Evolutionary conservation across 2,797 vertebrate species (phyloP), one percentile per base, ranked within the genome.

Genomic region (Orientallactaga sibirica): DNA sequence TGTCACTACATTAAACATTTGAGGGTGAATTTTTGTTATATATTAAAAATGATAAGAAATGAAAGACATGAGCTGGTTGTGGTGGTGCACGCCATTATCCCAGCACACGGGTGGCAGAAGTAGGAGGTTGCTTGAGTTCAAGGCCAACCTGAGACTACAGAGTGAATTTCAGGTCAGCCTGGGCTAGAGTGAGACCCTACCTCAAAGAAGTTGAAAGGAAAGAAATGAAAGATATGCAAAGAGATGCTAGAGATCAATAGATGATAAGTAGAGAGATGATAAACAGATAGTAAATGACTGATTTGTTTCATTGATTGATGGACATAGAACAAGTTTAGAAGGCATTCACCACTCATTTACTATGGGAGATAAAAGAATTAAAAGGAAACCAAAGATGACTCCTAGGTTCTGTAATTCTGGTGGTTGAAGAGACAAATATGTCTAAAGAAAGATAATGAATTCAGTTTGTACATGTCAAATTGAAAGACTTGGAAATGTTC

Each of bases 1-100:
- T 58, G 76, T 86, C 66, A n/a, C 41, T 92, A 64, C 61, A 71
- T 64, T 67, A 78, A 90, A 88, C 0, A 20, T 78, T 88, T 33
- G 7, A 27, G 29, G 14, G 55, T 15, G 58, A 48, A 82, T 81
- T 92, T 90, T 87, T 55, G 58, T 48, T 48, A 24, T 9, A 68
- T 8, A 86, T 9, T 86, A 87, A 70, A 81, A 73, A 90, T 71
- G 22, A 48, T 43, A 19, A 19, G 66, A 27, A 62, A 61, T 86
- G 33, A 77, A 0, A 25, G 55, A 68, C 8, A 20, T 18, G 15
- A 67, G 48, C 48, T 48, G 48, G 48, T 48, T 48, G 48, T 48
- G 48, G 48, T 48, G 48, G 48, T 10, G 10, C 48, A 48, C 48
- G 7, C 48, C 48, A 48, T 48, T 48, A 48, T 48, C 48, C 48